Conservation (phyloP, 2,113 vertebrate species). For the Centrocercus urophasianus region DNA sequence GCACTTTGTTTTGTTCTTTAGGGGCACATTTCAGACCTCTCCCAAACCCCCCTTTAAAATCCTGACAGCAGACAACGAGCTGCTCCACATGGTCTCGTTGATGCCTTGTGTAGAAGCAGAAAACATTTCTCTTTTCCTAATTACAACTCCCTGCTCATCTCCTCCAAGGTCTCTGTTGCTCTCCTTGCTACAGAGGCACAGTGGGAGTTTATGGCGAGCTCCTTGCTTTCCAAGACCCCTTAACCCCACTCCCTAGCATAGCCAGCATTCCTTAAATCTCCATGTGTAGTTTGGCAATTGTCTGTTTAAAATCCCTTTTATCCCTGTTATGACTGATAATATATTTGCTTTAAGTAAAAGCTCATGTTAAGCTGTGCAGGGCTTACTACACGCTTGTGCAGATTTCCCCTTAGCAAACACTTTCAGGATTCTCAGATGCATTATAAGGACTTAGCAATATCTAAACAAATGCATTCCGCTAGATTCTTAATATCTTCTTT, state of each 20-base stretch:
- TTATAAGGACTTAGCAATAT: not conserved
- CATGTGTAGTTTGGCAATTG: not conserved
- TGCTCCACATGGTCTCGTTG: not conserved
- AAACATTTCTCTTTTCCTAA: not conserved
- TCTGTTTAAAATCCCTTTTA: not conserved
- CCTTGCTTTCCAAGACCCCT: not conserved
- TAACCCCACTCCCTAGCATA: not conserved
- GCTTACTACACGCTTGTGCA: not conserved
- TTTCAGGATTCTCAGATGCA: not conserved
- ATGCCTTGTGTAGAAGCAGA: accelerated
- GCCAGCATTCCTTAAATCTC: conserved; percentile 1
- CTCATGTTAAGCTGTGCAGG: not conserved
- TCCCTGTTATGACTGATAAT: not conserved
- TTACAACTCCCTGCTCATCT: not conserved
- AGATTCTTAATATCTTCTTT: not conserved
- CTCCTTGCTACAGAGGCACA: not conserved
- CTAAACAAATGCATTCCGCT: not conserved
- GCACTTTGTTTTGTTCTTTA: not conserved
- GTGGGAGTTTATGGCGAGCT: not conserved
- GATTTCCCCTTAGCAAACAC: not conserved
- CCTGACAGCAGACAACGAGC: not conserved
- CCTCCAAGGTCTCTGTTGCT: not conserved
- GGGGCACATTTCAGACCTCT: not conserved
- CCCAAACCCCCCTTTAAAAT: not conserved
- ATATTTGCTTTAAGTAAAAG: not conserved